phyloP scores from a whole-genome alignment of 2,113 vertebrate genomes.

The Cephalophus harveyi region DNA sequence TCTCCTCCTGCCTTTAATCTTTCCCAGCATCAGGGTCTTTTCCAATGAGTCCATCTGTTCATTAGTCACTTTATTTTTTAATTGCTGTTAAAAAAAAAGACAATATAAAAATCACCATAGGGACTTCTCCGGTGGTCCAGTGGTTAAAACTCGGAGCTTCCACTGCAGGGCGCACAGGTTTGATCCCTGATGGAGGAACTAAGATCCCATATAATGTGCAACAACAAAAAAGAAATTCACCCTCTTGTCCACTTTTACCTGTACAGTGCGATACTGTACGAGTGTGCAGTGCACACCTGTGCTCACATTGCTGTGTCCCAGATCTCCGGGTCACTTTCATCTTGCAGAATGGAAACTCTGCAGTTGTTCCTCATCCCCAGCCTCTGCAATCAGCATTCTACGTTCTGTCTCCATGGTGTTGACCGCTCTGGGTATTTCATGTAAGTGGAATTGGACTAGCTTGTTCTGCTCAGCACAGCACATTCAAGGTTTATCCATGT shows the following conservation, averaged over 20 bases:
- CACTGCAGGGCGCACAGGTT: background rate
- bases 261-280: fast-evolving
- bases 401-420: background rate
- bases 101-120: background rate
- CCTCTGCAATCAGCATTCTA: background rate
- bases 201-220: background rate
- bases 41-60: background rate
- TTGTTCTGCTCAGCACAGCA: background rate
- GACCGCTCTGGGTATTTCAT: background rate
- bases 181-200: background rate
- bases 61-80: background rate
- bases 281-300: background rate
- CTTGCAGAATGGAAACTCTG: background rate
- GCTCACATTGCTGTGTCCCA: background rate
- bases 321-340: fast-evolving
- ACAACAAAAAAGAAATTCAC: background rate
- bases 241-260: background rate
- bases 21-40: background rate
- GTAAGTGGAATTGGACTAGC: background rate
- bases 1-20: background rate
- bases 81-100: background rate
- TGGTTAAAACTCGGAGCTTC: background rate
- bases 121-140: background rate
- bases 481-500: background rate
- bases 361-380: fast-evolving